Evolutionary conservation across 2,113 vertebrate species (phyloP).

Genomic region (Cyanistes caeruleus): DNA sequence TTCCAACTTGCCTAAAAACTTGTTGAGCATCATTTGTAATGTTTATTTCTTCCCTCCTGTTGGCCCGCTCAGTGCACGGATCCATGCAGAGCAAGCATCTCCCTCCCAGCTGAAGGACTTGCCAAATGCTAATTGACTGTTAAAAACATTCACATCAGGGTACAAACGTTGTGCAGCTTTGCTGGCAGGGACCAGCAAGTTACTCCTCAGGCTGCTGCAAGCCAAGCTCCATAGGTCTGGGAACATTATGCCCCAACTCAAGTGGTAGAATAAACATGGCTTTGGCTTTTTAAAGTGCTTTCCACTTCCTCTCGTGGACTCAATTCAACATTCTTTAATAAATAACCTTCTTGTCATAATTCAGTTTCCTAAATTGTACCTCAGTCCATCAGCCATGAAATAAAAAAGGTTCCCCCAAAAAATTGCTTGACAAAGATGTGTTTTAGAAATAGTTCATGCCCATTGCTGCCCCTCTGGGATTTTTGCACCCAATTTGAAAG

Average conservation of each 20-base stretch:
- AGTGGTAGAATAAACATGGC: slow-evolving; percentile 17
- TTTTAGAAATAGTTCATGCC: background rate
- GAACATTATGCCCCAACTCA: background rate
- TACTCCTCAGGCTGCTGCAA: background rate
- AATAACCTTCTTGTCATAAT: background rate
- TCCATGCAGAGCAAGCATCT: background rate
- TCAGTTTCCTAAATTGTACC: background rate
- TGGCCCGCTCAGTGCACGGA: background rate
- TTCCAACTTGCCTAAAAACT: background rate
- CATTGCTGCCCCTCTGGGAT: background rate
- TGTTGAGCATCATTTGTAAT: background rate
- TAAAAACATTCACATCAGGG: slow-evolving; percentile 59
- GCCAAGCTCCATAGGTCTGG: slow-evolving; percentile 18
- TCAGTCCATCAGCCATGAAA: background rate
- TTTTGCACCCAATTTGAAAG: background rate
- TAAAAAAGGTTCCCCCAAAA: background rate
- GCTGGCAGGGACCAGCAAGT: slow-evolving; percentile 6
- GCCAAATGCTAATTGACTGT: slow-evolving; percentile 65
- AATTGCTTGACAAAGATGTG: background rate
- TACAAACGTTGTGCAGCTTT: slow-evolving; percentile 13
- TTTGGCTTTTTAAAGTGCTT: background rate
- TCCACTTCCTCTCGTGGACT: background rate
- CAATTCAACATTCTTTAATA: background rate
- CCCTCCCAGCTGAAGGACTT: background rate
- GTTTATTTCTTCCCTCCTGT: slow-evolving; percentile 7